Base-by-base conservation (phyloP, 2,888 invertebrate genomes). In the Neoitamus cyanurus region DNA sequence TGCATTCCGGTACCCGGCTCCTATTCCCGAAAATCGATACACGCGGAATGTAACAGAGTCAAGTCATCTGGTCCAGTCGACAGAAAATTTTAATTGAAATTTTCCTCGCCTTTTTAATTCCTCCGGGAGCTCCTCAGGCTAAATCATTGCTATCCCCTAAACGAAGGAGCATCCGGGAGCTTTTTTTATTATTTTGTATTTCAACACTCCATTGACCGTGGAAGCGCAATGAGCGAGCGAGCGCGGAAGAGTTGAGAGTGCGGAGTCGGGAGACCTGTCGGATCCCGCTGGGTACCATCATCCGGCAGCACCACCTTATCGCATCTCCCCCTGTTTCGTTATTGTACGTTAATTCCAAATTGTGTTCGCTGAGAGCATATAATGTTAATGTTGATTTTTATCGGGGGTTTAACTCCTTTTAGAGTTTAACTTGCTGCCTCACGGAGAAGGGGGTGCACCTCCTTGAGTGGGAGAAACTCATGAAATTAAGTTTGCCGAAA, bases 331-430 rank as follows among this genome's bases (percentile, higher is more conserved):
- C 58, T 58, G 73, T 73, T 73, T 36, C 34, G 73, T 73, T 73
- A 73, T 73, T 73, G 36, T 73, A 73, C 73, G 73, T 82, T 82
- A 82, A 82, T 68, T 82, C 31, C 68, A 68, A 82, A 82, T 36
- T 82, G 82, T 68, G 58, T 58, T 82, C 69, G 48, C 31, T 82
- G 58, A 82, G 36, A 82, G 82, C 82, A 82, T 82, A 82, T 80
- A 68, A 83, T 36, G 83, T 70, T 83, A 83, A 83, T 83, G 83
- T 83, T 83, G 83, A 83, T 83, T 83, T 83, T 83, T 70, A 70
- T 83, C 70, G 28, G 70, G 42, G 36, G 7, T 83, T 83, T 42
- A 25, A 69, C 82, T 42, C 82, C 58, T 58, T 83, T 83, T 68
- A 34, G 30, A 37, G 58, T 34, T 82, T 82, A 58, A 68, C 69